These are phyloP conservation scores for Nowickia ferox DNA, from an alignment of 2,888 invertebrate genomes.

Conservation along the genomic window DNA sequence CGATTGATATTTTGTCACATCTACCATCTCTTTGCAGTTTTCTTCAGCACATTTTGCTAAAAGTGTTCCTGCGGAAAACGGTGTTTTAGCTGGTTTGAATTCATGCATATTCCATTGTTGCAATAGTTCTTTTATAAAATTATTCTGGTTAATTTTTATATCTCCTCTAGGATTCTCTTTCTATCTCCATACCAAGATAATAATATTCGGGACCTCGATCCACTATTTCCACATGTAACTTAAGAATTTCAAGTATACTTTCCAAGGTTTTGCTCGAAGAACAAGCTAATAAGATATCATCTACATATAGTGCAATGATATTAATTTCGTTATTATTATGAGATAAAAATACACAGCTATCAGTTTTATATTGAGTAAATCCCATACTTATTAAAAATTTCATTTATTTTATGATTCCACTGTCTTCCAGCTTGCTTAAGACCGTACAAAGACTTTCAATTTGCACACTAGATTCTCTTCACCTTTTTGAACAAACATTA, in stretches of 20 bases:
- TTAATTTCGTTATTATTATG: slow-evolving; percentile 7
- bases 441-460: neutral
- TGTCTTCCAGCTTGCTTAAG: neutral
- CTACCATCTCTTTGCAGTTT: slow-evolving; percentile 29
- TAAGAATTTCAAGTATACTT: too few relatives aligned
- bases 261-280: too few relatives aligned
- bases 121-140: slow-evolving; percentile 40
- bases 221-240: too few relatives aligned
- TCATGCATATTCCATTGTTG: slow-evolving; percentile 55
- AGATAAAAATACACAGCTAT: slow-evolving; percentile 7
- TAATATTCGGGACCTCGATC: neutral
- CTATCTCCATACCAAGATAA: too few relatives aligned
- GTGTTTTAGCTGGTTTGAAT: too few relatives aligned
- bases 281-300: slow-evolving; percentile 2
- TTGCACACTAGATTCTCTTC: too few relatives aligned
- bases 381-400: neutral
- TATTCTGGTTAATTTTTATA: slow-evolving; percentile 1
- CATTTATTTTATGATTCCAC: neutral
- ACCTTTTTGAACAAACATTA: too few relatives aligned
- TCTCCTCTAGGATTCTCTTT: neutral
- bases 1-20: slow-evolving; percentile 45
- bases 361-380: slow-evolving; percentile 12
- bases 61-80: slow-evolving; percentile 30
- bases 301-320: slow-evolving; percentile 7
- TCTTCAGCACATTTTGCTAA: slow-evolving; percentile 52